Conservation (phyloP, 2,888 invertebrate genomes). For the Belgica antarctica region DNA sequence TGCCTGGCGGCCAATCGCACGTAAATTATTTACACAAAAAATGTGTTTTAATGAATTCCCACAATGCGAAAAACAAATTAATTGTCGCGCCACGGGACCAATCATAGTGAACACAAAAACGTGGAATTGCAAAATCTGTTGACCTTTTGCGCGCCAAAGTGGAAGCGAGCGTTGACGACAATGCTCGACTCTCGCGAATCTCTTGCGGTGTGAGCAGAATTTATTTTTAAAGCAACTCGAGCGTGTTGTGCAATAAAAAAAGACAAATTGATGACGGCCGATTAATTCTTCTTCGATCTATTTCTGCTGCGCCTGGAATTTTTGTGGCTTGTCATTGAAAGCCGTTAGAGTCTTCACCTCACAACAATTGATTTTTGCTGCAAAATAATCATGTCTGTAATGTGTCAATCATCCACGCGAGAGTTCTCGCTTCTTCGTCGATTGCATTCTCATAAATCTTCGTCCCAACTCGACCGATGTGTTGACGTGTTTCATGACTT, state of each 20-base stretch:
- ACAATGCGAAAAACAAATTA: not conserved
- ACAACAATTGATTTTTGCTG: not conserved
- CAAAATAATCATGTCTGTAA: not conserved
- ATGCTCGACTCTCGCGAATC: slow-evolving; percentile 5
- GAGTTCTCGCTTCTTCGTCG: not conserved
- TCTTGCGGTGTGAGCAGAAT: slow-evolving; percentile 16
- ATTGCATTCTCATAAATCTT: slow-evolving; percentile 18
- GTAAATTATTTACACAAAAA: not conserved
- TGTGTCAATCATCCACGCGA: not conserved
- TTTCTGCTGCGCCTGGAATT: not conserved
- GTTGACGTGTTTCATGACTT: not conserved
- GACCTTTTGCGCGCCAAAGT: slow-evolving; percentile 10
- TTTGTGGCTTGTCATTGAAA: slow-evolving; percentile 19
- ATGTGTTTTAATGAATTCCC: slow-evolving; percentile 1
- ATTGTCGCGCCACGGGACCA: not conserved
- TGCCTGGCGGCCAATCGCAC: not conserved
- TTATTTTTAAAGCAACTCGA: not conserved
- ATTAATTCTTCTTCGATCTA: slow-evolving; percentile 3
- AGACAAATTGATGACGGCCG: slow-evolving; percentile 8
- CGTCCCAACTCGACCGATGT: not conserved
- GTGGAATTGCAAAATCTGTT: slow-evolving; percentile 2
- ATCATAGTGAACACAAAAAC: too few species aligned
- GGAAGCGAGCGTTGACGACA: not conserved
- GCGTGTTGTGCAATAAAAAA: slow-evolving; percentile 1
- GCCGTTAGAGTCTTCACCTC: not conserved